Conservation (phyloP, 2,888 invertebrate genomes). For the Silvanus unidentatus region DNA sequence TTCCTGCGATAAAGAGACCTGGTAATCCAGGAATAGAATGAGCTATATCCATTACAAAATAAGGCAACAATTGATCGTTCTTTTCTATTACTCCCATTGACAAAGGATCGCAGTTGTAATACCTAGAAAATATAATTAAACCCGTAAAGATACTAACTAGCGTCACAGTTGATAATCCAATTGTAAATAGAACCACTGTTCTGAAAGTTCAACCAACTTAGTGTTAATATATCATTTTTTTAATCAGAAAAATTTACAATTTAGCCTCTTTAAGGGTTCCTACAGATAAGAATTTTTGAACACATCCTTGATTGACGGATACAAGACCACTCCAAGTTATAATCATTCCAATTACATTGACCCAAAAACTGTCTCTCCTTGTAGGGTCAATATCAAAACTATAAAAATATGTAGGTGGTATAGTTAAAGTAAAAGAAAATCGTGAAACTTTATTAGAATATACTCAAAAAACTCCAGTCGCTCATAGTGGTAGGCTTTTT, state of each 20-base stretch:
- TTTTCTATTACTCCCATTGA: slow-evolving; percentile 49
- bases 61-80: slow-evolving; percentile 58
- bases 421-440: slow-evolving; percentile 1
- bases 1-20: slow-evolving; percentile 68
- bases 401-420: slow-evolving; percentile 2
- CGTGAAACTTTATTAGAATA: too few species aligned
- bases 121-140: slow-evolving; percentile 55
- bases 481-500: slow-evolving; percentile 51
- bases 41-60: slow-evolving; percentile 67
- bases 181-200: neutral
- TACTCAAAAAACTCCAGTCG: slow-evolving; percentile 44
- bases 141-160: slow-evolving; percentile 55
- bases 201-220: neutral
- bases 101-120: slow-evolving; percentile 50
- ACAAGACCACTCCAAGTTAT: slow-evolving; percentile 45
- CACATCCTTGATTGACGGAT: slow-evolving; percentile 44
- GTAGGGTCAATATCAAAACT: slow-evolving; percentile 58
- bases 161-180: slow-evolving; percentile 44
- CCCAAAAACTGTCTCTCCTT: slow-evolving; percentile 58
- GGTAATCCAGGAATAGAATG: slow-evolving; percentile 62
- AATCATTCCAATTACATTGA: slow-evolving; percentile 53
- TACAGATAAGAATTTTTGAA: slow-evolving; percentile 46
- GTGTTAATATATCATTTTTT: neutral
- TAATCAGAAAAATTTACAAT: slow-evolving; percentile 1
- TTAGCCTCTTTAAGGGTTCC: neutral